Percentiles rank a stretch among this genome's conserved stretches.
Evolutionary conservation across 2,113 vertebrate genomes (phyloP).

Genomic region (Clarias gariepinus): DNA sequence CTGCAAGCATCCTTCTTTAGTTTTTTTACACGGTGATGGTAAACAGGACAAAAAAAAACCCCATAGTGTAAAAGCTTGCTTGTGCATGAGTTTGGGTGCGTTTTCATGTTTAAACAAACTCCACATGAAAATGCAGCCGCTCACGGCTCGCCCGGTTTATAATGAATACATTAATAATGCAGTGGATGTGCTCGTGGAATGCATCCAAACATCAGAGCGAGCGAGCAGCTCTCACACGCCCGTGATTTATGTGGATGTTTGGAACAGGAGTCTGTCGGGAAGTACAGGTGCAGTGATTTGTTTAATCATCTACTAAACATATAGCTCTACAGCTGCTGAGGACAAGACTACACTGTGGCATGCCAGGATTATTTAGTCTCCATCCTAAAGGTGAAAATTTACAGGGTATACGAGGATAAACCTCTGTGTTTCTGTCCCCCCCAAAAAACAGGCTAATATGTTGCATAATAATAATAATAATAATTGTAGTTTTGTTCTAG

Average conservation of each 20-base stretch:
- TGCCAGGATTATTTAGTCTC: conserved; percentile 39
- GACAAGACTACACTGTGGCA: conserved; percentile 23
- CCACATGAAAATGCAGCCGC: neutral
- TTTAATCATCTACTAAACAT: conserved; percentile 49
- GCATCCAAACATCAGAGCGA: conserved; percentile 2
- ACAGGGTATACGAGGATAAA: neutral
- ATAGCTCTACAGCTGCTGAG: conserved; percentile 35
- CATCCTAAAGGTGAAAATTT: conserved; percentile 25
- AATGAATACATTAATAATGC: neutral
- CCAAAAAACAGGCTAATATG: neutral
- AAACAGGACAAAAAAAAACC: neutral
- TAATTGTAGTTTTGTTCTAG: neutral
- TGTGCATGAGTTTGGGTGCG: neutral
- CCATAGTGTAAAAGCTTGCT: neutral
- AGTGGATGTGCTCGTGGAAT: neutral
- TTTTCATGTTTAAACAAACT: neutral
- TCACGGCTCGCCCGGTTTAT: neutral
- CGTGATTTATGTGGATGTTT: conserved; percentile 43
- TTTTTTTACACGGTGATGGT: neutral
- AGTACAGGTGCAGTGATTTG: conserved; percentile 44
- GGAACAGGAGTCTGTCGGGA: conserved; percentile 33
- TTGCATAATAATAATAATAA: neutral
- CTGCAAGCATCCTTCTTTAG: neutral
- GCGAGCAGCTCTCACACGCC: neutral
- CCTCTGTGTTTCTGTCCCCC: neutral